Base-by-base conservation (phyloP, 2,888 invertebrate species). In the Auanema freiburgensis region DNA sequence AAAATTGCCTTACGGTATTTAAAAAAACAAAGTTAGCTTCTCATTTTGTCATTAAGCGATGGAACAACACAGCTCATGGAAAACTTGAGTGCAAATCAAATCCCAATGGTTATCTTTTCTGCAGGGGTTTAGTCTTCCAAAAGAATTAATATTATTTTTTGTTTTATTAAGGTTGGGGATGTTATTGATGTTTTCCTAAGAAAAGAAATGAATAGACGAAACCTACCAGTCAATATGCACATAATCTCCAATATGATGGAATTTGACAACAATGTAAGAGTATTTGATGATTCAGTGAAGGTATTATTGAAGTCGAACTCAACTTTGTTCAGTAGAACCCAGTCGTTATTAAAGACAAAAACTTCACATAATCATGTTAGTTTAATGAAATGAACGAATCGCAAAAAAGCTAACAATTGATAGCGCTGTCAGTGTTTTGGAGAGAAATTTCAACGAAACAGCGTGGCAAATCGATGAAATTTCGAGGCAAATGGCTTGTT, bases 51-150 rank as follows among this genome's bases (percentile, higher is more conserved):
- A 24, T 56, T 41, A 16, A n/a, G 24, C 43, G 25, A 24, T 23
- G 18, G 18, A 57, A 33, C 33, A 5, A 33, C 33, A 5, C 33
- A 73, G 16, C 63, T 71, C 54, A 66, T 77, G 57, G 59, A 63
- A 33, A 59, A 65, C 0, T 66, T 77, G n/a, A 66, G 72, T 21
- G 58, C 52, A 5, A 62, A 67, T 12, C 56, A 66, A 14, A 68
- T 97, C 42, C 97, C 96, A 0, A 87, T 95, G 58, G 85, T 97
- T 66, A 91, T 97, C 50, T 95, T 97, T 86, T 94, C 94, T 1
- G 97, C 96, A 6, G 97, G 97, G 33, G 77, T 60, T 5, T 6
- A 10, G 3, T 46, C 46, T 5, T 5, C 33, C 4, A 8, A 33
- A 33, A 33, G 33, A 33, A 5, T 3, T 33, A 33, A 33, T 5